These are phyloP conservation scores for Ecdyonurus torrentis DNA, from an alignment of 2,888 invertebrate genomes.

Conservation along the genomic window DNA sequence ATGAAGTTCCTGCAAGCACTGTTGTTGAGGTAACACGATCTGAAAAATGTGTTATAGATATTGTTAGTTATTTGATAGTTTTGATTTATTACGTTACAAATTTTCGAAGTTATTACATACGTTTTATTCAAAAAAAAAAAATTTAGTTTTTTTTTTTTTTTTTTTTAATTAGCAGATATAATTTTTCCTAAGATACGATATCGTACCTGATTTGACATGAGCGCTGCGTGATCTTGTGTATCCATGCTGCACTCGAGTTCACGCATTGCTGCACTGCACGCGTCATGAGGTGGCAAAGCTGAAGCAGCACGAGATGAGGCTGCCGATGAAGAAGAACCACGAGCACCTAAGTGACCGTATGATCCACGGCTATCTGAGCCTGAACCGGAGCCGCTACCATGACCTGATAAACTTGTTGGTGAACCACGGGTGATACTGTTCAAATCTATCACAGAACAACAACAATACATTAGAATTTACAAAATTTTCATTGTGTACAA, in stretches of 20 bases:
- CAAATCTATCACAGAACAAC: neutral
- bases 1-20: neutral
- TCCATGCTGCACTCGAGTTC: neutral
- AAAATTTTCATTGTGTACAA: too few relatives aligned
- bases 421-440: neutral
- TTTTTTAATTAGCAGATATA: too few relatives aligned
- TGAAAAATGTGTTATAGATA: too few relatives aligned
- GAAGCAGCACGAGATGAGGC: neutral
- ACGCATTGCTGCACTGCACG: neutral
- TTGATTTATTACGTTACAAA: too few relatives aligned
- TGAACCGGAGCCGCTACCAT: neutral
- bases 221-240: neutral
- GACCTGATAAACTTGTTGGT: neutral
- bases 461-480: too few relatives aligned
- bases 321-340: neutral
- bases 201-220: neutral
- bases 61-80: too few relatives aligned
- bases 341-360: neutral
- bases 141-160: too few relatives aligned
- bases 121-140: too few relatives aligned
- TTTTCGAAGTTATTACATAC: too few relatives aligned
- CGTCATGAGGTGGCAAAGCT: neutral
- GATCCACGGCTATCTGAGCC: neutral
- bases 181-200: too few relatives aligned
- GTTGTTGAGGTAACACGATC: neutral